Evolutionary conservation across 35 echinoderm and acorn worm genomes (phyloP), one percentile per base, ranked within the genome.

Genomic region (Anneissia japonica): DNA sequence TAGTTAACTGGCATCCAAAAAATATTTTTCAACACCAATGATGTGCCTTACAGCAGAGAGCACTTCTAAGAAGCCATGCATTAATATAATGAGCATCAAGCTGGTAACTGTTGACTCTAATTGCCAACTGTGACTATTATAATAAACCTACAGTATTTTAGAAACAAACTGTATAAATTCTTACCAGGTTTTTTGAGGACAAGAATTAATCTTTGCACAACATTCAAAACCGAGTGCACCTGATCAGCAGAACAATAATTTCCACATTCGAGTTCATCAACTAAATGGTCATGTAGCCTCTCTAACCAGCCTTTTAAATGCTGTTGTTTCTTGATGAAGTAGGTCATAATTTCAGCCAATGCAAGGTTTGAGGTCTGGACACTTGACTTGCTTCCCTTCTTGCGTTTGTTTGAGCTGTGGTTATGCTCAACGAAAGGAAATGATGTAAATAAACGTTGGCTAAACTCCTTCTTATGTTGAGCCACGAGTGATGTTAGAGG

Each of bases 281-380:
- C 32, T 0, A 97, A 77, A 46, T 80, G 93, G 19, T 51, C 86
- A 81, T 84, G 81, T 46, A 93, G 73, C 28, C 55, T 86, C 10
- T 43, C 35, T 43, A 89, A 41, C 95, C 95, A 97, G 2, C 31
- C 55, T 34, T 64, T 35, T 2, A 40, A 87, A 73, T 32, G 76
- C 45, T 37, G 84, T 6, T 51, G 64, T 39, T 34, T 84, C 13
- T 40, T 83, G 29, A 96, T 76, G 73, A 93, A 90, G 38, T 90
- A 93, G 10, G 89, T 89, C 86, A 93, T 82, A 0, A 97, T 64
- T 36, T 91, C 88, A 83, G 88, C 90, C 6, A 79, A 76, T 23
- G 81, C 46, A 30, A 93, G 80, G 76, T 97, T 97, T 30, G 86
- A 41, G 31, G 38, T 46, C 30, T 37, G 40, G 39, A 46, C 46